Percentiles rank a stretch among this genome's conserved stretches.
Evolutionary conservation across 1,140 invertebrate genomes (phyloP).

Genomic region (Macrobrachium rosenbergii): DNA sequence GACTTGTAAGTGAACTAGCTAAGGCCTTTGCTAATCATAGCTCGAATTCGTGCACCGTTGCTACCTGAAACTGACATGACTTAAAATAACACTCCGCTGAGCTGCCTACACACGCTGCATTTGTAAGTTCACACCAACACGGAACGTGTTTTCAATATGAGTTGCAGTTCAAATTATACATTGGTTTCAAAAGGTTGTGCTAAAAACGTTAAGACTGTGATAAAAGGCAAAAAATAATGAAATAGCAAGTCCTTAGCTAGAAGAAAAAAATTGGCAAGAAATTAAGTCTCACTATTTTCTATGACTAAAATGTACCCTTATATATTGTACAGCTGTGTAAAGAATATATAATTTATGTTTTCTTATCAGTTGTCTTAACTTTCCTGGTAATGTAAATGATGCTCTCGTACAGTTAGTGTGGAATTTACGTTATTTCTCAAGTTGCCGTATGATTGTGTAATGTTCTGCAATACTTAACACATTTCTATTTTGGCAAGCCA

Average conservation of each 20-base stretch:
- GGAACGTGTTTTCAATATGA: too few species aligned
- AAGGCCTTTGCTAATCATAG: slow-evolving; percentile 15
- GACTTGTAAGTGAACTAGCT: slow-evolving; percentile 18
- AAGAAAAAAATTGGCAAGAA: slow-evolving; percentile 23
- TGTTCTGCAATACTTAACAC: not conserved
- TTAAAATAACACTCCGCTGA: too few species aligned
- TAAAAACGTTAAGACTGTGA: slow-evolving; percentile 4
- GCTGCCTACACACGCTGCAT: too few species aligned
- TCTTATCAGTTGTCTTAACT: slow-evolving; percentile 46
- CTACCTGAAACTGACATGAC: too few species aligned
- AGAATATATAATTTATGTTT: slow-evolving; percentile 56
- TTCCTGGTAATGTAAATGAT: not conserved
- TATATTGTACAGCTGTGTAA: slow-evolving; percentile 54
- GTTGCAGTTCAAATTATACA: not conserved
- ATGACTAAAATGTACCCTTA: slow-evolving; percentile 48
- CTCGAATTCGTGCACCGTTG: not conserved
- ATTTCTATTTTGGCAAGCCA: too few species aligned
- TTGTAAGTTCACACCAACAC: too few species aligned
- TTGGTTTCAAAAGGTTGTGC: slow-evolving; percentile 2
- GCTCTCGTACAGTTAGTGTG: not conserved
- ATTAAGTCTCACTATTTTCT: slow-evolving; percentile 26
- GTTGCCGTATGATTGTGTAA: not conserved
- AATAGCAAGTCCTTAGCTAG: slow-evolving; percentile 38
- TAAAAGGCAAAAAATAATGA: slow-evolving; percentile 1
- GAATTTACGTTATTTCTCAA: not conserved